Base-by-base conservation (phyloP, 2,888 invertebrate species). In the Ophion costatus region DNA sequence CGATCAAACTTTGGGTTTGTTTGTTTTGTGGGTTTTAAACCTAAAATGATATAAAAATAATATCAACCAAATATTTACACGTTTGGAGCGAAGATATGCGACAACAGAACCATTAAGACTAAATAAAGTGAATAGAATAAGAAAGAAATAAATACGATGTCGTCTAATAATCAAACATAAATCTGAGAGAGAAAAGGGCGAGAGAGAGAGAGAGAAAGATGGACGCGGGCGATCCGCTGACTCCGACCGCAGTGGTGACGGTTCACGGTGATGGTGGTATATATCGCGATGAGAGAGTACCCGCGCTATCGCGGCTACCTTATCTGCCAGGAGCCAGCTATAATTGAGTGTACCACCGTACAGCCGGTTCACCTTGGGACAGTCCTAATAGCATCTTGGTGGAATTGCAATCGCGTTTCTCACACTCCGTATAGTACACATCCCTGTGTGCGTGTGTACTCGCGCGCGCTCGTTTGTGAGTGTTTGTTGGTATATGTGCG, bases 331-430 rank as follows among this genome's bases (percentile, higher is more conserved):
- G 56, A 70, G 59, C 67, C 74, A 59, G 33, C 86, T 83, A 87
- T 88, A 89, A 89, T 89, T 87, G 87, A 87, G 87, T 85, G 86
- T 86, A 86, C 82, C 80, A 86, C 69, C 59, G 24, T 75, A 71
- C 77, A 83, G 69, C 84, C 85, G 84, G 87, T 87, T 87, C 75
- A 86, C 84, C 79, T 84, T 81, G 86, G 74, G 79, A 85, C 84
- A 87, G 87, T 88, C 88, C 87, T 87, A 87, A 88, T 87, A 85
- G 87, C 84, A 69, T 75, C 64, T 64, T 59, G 59, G 85, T 87
- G 78, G 87, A 83, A 88, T 87, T 86, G 88, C 85, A 85, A 84
- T 86, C 80, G 82, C 84, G 83, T 75, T 78, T 88, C 71, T 75
- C 75, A 64, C 73, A 73, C 61, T 70, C 70, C 22, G 20, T 33